These are phyloP conservation scores for Pammene fasciana DNA, from an alignment of 2,888 invertebrate genomes.

Conservation along the genomic window DNA sequence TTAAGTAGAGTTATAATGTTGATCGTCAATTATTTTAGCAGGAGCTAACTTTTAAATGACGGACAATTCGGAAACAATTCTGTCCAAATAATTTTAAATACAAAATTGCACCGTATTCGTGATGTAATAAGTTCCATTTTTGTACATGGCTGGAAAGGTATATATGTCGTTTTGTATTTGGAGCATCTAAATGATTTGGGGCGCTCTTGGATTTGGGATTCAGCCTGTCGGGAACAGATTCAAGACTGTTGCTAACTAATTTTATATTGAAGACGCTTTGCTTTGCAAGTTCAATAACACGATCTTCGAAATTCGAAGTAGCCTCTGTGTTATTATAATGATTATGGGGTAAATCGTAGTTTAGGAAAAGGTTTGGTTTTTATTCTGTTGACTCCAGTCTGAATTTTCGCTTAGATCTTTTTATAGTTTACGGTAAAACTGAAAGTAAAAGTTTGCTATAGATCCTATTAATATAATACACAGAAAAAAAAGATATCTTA, in stretches of 20 bases:
- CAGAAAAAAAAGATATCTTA: too few species aligned
- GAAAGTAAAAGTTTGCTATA: too few species aligned
- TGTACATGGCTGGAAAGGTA: background rate
- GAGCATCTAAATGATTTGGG: slow-evolving; percentile 8
- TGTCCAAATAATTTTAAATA: background rate
- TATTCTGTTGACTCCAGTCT: too few species aligned
- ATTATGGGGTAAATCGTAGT: background rate
- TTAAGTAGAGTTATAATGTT: slow-evolving; percentile 18
- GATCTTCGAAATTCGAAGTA: background rate
- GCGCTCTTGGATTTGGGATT: slow-evolving; percentile 9
- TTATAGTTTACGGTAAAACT: too few species aligned
- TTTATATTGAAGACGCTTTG: slow-evolving; percentile 7
- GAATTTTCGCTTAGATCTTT: too few species aligned
- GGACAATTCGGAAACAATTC: background rate
- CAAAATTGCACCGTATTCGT: background rate
- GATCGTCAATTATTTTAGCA: slow-evolving; percentile 18
- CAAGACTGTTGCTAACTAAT: slow-evolving; percentile 18
- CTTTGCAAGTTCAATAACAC: slow-evolving; percentile 13
- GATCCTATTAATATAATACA: too few species aligned
- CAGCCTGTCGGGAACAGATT: slow-evolving; percentile 19
- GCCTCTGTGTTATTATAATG: background rate
- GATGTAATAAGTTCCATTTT: background rate
- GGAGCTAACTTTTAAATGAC: slow-evolving; percentile 16
- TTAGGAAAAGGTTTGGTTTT: background rate
- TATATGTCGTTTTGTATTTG: background rate